These are phyloP conservation scores for Argopecten irradians DNA, from an alignment of 1,140 invertebrate species.

Conservation along the genomic window DNA sequence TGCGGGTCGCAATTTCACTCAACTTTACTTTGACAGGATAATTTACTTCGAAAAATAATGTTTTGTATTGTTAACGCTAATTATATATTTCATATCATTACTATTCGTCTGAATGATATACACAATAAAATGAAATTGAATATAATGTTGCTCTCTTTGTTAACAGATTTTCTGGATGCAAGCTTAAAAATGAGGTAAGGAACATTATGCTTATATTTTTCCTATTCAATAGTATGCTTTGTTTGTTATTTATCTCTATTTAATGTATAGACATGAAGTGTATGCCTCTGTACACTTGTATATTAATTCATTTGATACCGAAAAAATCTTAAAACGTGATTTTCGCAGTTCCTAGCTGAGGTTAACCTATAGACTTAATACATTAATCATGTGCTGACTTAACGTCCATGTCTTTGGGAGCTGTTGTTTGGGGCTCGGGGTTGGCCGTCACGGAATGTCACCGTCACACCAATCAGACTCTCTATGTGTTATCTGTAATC, in stretches of 20 bases:
- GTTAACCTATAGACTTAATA: background rate
- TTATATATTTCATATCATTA: too few relatives aligned
- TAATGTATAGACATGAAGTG: too few relatives aligned
- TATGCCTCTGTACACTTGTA: background rate
- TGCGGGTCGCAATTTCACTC: too few relatives aligned
- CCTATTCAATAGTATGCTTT: background rate
- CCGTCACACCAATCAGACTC: background rate
- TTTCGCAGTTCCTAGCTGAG: background rate
- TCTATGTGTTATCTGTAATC: constrained; percentile 33
- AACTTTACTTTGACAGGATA: too few relatives aligned
- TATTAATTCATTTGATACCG: background rate
- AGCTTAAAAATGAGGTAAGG: constrained; percentile 72
- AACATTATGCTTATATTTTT: background rate
- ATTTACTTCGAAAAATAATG: too few relatives aligned
- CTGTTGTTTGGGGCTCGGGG: background rate
- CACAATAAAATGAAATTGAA: too few relatives aligned
- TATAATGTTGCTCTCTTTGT: constrained; percentile 30
- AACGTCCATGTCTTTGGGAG: background rate
- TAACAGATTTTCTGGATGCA: constrained; percentile 72
- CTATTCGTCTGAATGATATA: too few relatives aligned
- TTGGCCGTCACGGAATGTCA: background rate
- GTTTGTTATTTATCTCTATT: too few relatives aligned
- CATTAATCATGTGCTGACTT: constrained; percentile 5
- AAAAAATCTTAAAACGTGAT: too few relatives aligned
- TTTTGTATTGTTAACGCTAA: too few relatives aligned